Conservation (phyloP, 2,113 vertebrate species). For the Sturnira hondurensis region DNA sequence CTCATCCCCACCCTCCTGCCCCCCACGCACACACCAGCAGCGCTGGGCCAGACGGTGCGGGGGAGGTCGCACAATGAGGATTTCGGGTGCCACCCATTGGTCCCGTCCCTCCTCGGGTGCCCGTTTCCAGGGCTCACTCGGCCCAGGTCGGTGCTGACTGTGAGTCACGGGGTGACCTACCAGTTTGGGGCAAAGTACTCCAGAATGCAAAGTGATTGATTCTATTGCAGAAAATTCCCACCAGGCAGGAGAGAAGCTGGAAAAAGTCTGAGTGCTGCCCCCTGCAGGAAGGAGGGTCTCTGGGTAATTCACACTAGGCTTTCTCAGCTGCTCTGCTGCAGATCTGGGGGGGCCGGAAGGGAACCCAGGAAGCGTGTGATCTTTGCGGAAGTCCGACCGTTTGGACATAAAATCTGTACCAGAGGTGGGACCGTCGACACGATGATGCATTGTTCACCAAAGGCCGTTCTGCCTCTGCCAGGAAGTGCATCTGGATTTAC, state of each 20-base stretch:
- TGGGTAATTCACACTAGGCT: neutral
- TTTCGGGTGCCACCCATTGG: rapidly evolving
- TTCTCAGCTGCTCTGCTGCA: neutral
- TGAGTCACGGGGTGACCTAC: neutral
- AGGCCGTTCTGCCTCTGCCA: neutral
- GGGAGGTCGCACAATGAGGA: neutral
- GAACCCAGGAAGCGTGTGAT: neutral
- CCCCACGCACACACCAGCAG: too few species aligned
- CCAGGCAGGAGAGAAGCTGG: neutral
- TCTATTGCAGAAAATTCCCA: neutral
- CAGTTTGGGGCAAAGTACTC: neutral
- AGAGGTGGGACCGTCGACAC: neutral
- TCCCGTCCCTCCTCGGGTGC: neutral
- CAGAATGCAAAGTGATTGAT: neutral
- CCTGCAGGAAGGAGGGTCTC: neutral
- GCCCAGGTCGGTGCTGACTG: neutral
- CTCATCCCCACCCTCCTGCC: neutral
- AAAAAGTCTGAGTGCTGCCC: neutral
- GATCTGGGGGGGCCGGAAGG: neutral
- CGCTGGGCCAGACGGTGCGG: too few species aligned
- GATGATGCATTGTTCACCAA: neutral
- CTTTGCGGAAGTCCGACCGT: neutral
- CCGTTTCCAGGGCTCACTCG: neutral
- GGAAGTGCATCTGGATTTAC: neutral
- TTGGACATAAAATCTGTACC: neutral